A percentile compares a stretch with the other conserved stretches of the same genome.
phyloP scores from a whole-genome alignment of 2,888 invertebrate genomes.

The Theretra japonica region DNA sequence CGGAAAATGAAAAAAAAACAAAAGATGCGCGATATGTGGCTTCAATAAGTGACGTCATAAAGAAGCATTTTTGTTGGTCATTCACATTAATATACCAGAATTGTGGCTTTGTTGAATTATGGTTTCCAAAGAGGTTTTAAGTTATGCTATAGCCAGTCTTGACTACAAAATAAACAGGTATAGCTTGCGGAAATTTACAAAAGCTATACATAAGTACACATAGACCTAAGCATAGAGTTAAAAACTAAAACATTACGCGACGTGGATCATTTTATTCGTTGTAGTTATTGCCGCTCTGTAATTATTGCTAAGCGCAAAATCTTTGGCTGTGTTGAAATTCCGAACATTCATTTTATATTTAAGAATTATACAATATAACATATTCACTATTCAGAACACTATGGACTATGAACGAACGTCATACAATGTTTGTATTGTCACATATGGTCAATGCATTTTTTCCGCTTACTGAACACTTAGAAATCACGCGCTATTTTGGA shows the following conservation, averaged over 20 bases:
- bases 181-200: no score
- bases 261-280: no score
- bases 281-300: no score
- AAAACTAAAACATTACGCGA: background rate
- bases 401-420: no score
- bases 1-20: background rate
- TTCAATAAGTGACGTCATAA: conserved; percentile 29
- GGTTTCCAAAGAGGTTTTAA: background rate
- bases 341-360: background rate
- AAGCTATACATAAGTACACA: no score
- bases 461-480: background rate
- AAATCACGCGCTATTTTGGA: background rate
- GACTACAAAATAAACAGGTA: no score
- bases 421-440: background rate
- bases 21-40: background rate
- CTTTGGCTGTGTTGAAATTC: background rate
- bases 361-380: no score
- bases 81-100: background rate
- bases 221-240: no score
- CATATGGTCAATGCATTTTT: background rate
- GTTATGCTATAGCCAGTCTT: no score
- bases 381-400: no score
- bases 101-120: background rate
- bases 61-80: conserved; percentile 17
- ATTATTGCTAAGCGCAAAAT: no score